Evolutionary conservation across 2,797 vertebrate genomes (phyloP), one percentile per base, ranked within the genome.

Genomic region (Gymnoscopelus braueri): DNA sequence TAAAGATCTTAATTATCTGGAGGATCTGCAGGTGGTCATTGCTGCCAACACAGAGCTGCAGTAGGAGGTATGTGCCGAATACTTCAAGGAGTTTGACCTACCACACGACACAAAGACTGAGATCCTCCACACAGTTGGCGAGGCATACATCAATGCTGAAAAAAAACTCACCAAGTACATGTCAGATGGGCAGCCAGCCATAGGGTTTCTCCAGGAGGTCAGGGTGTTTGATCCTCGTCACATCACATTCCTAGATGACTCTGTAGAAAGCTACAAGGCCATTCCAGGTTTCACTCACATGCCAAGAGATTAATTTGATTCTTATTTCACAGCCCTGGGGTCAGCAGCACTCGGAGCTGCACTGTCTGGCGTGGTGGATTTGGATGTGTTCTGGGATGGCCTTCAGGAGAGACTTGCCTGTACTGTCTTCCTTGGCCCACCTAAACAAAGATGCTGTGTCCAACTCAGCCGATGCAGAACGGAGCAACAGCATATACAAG

Each of bases 391-490:
- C 49, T 67, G 68, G 48, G 52, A 56, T 61, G 63, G 68, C 1
- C 51, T 71, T 1, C 57, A 70, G 5, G 52, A 71, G 39, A 71
- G 74, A 55, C 67, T 60, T 11, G n/a, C 50, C 73, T 50, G n/a
- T 70, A 23, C 35, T 65, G 61, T 65, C 55, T 26, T 26, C 15
- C 48, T 32, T 65, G 67, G 67, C 50, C 67, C 48, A 53, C 48
- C n/a, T 3, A 11, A 67, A 64, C 66, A 75, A 69, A 60, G 39
- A 67, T 75, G 72, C 9, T 5, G 47, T 75, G 8, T 4, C 11
- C n/a, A 78, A 78, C 61, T 79, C 67, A 63, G 64, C 73, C 10
- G 67, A 77, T 77, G 69, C 44, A 51, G 73, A 81, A n/a, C 4
- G 0, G 11, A 79, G 73, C 58, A 72, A 74, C 54, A 69, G 66